Evolutionary conservation across 2,797 vertebrate genomes (phyloP).

Genomic region (Rhynchotus rufescens): DNA sequence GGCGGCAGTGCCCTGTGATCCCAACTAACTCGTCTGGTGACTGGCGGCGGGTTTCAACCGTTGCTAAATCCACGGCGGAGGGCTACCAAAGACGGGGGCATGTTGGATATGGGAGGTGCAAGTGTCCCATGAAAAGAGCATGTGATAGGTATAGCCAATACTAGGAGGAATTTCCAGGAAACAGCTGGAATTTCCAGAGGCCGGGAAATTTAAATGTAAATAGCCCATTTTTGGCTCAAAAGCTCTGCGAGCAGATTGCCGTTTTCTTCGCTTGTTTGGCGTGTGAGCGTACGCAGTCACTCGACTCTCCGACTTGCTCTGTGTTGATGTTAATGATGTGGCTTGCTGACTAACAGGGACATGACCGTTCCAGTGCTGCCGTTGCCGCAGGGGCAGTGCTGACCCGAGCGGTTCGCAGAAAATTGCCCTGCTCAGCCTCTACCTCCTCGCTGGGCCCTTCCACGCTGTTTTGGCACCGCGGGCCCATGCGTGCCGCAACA

Average conservation of each 20-base stretch:
- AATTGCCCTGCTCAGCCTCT: not conserved
- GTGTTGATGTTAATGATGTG: not conserved
- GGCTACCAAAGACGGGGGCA: not conserved
- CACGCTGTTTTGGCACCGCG: accelerated
- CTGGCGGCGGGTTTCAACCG: conserved; percentile 22
- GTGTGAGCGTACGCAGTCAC: not conserved
- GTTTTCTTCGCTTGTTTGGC: accelerated
- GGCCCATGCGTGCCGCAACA: not conserved
- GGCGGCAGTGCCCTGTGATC: not conserved
- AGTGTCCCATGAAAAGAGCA: not conserved
- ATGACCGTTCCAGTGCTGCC: accelerated
- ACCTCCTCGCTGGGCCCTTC: accelerated
- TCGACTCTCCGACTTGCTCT: not conserved
- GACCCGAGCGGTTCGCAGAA: not conserved
- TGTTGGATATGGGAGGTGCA: not conserved
- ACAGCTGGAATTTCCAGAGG: not conserved
- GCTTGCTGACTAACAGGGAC: not conserved
- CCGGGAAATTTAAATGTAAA: not conserved
- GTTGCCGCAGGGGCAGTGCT: not conserved
- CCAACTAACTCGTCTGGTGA: not conserved
- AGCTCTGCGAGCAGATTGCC: not conserved
- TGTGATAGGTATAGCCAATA: not conserved
- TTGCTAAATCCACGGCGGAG: not conserved
- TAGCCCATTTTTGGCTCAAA: not conserved
- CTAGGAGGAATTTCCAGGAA: not conserved